Evolutionary conservation across 2,113 vertebrate species (phyloP).

Genomic region (Beaufortia kweichowensis): DNA sequence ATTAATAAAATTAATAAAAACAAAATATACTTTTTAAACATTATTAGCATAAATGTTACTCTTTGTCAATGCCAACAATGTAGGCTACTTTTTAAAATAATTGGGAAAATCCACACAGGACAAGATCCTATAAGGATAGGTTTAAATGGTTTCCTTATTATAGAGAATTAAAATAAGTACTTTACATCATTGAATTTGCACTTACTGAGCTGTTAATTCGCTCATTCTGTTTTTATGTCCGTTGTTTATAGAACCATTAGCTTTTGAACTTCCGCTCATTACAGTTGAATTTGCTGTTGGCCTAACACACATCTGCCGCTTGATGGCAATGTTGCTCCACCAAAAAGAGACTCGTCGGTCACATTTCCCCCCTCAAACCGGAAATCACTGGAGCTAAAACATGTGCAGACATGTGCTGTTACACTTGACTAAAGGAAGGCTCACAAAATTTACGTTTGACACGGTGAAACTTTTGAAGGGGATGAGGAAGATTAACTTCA

Average conservation of each 20-base stretch:
- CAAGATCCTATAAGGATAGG: neutral
- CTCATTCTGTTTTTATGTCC: slow-evolving; percentile 57
- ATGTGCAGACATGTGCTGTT: slow-evolving; percentile 33
- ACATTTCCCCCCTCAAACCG: slow-evolving; percentile 4
- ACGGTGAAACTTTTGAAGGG: slow-evolving; percentile 11
- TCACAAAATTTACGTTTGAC: slow-evolving; percentile 18
- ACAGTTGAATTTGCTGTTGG: neutral
- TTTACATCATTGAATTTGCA: slow-evolving; percentile 48
- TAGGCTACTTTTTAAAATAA: slow-evolving; percentile 12
- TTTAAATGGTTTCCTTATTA: slow-evolving; percentile 28
- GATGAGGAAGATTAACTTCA: slow-evolving; percentile 12
- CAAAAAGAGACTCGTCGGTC: slow-evolving; percentile 43
- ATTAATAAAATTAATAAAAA: too few relatives aligned
- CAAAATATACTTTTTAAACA: too few relatives aligned
- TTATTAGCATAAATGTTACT: too few relatives aligned
- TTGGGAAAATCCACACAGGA: neutral
- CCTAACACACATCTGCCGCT: slow-evolving; percentile 60
- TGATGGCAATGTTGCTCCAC: slow-evolving; percentile 87
- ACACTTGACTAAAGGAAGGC: slow-evolving; percentile 47
- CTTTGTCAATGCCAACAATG: neutral
- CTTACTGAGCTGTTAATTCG: slow-evolving; percentile 39
- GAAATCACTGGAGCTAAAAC: slow-evolving; percentile 30
- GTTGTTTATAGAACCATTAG: slow-evolving; percentile 65
- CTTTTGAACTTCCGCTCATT: slow-evolving; percentile 36
- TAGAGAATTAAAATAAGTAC: slow-evolving; percentile 43